Evolutionary conservation across 2,797 vertebrate species (phyloP), one percentile per base, ranked within the genome.

Genomic region (Sebastes aleutianus): DNA sequence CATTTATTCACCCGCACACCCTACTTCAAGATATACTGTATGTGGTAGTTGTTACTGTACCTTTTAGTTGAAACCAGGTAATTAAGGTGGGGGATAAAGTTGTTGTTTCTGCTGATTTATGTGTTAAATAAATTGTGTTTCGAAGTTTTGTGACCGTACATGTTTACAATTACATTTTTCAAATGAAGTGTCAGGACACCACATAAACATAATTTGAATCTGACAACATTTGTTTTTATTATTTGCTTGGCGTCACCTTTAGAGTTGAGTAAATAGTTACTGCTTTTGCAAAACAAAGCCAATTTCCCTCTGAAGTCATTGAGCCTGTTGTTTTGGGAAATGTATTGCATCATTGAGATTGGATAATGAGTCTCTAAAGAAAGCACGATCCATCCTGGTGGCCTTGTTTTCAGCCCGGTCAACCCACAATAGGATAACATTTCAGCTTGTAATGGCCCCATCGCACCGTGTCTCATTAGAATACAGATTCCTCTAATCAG

Each of bases 401-500:
- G 77, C 76, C 79, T 86, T 67, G 78, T 86, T 87, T 90, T 85
- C 78, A 87, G 84, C 79, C 85, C 70, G 89, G 90, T 92, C 91
- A 92, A 87, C 86, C n/a, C 71, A 81, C 76, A 81, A 56, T n/a
- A 54, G 69, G 69, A 74, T 77, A 78, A 87, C 78, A 80, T 86
- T 89, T 88, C 76, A 85, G 84, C 58, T 74, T 70, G 71, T 93
- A 92, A 93, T 89, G 79, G 82, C 76, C 79, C 82, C 90, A 64
- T 88, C n/a, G 8, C 47, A 67, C 78, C 79, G 78, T 36, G 76
- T 88, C 76, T 92, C 87, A 91, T 88, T 89, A 86, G 69, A 84
- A 90, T 82, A 84, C 80, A 68, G 43, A 84, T 82, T 88, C 69
- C 63, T 90, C 79, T 86, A 86, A 91, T 94, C 91, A 85, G 84